Evolutionary conservation across 2,888 invertebrate genomes (phyloP).

Genomic region (Drosophila colorata): DNA sequence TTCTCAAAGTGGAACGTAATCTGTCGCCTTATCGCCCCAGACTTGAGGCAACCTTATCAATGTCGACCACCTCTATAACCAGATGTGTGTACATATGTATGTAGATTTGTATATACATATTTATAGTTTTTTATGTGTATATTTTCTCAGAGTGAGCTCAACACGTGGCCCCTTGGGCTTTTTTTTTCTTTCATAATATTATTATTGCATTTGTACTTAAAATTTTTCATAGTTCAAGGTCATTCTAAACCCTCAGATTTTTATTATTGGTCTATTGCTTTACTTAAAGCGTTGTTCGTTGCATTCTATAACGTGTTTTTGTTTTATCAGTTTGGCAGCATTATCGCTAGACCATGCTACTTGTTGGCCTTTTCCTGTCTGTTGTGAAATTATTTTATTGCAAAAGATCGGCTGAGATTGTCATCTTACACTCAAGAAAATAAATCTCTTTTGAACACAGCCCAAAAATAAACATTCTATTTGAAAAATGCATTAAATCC

Average conservation of each 20-base stretch:
- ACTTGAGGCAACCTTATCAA: slow-evolving; percentile 30
- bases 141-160: background rate
- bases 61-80: slow-evolving; percentile 12
- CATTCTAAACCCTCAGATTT: background rate
- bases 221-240: slow-evolving; percentile 9
- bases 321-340: slow-evolving; percentile 6
- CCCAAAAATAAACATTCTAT: background rate
- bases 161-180: slow-evolving; percentile 9
- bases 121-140: background rate
- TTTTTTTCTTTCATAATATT: background rate
- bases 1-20: slow-evolving; percentile 25
- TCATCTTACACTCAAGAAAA: background rate
- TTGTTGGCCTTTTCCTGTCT: background rate
- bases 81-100: slow-evolving; percentile 7
- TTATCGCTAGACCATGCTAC: slow-evolving; percentile 14
- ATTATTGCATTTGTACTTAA: too few relatives aligned
- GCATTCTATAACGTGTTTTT: background rate
- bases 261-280: background rate
- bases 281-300: background rate
- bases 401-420: background rate
- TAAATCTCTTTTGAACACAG: background rate
- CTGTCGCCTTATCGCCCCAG: slow-evolving; percentile 36
- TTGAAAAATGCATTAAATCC: too few relatives aligned
- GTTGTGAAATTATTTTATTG: slow-evolving; percentile 25
- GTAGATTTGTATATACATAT: background rate